Base-by-base conservation (phyloP, 64 coral and sea anemone species). In the Actinia equina region DNA sequence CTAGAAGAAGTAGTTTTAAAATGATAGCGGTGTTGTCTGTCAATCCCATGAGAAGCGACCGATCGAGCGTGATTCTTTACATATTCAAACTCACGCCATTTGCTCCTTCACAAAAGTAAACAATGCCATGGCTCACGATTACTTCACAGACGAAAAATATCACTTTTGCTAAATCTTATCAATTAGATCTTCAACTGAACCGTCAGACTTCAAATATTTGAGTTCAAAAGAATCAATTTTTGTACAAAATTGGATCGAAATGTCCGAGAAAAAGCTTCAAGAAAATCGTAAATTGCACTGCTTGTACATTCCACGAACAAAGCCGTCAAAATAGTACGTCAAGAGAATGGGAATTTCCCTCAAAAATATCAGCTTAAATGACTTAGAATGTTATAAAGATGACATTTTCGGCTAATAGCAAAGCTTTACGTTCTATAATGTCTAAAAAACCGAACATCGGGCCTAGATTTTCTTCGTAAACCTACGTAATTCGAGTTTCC, bases 281-380 rank as follows among this genome's bases (percentile, higher is more conserved):
- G 1, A 42, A 7, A 10, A n/a, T n/a, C n/a, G 19, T 20, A 14
- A 5, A 74, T 30, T 18, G 22, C n/a, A 7, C 78, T 81, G 78
- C 78, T 13, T 81, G 78, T 81, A 81, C 78, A 81, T 81, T 81
- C 78, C 78, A 81, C 3, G 2, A 52, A 81, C 78, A 81, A 81
- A 81, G 78, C 78, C 49, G 42, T 81, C 78, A 81, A 81, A 74
- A 74, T 74, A 30, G 69, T 74, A 74, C 69, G n/a, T 74, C 69
- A 74, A 74, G 20, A 74, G 2, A 37, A 74, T 74, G 9, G 2
- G 5, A 41, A 41, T 74, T 37, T 74, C 5, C 26, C 25, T 74
- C 14, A 41, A 41, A 74, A 74, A 57, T 30, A 3, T 13, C 4
- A 74, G 23, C 23, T 37, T n/a, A n/a, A 74, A 30, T 74, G 13